phyloP scores from a whole-genome alignment of 1,140 invertebrate genomes.

The Polypedilum pembai region DNA sequence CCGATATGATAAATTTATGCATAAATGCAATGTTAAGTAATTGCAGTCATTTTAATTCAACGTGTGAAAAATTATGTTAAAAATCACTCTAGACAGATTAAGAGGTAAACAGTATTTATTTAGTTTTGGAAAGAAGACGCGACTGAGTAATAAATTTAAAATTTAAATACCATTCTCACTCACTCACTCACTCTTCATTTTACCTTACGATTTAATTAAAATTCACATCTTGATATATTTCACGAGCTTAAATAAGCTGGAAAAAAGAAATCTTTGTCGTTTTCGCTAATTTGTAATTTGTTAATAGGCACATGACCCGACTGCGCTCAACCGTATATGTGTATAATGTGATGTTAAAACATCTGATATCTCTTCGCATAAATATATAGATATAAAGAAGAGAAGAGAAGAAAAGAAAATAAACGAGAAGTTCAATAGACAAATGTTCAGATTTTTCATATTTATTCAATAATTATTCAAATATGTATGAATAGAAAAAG shows the following conservation, averaged over 20 bases:
- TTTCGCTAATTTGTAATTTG: conserved; percentile 18
- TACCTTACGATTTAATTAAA: neutral
- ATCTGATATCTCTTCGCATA: neutral
- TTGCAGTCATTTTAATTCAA: conserved; percentile 4
- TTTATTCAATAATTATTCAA: conserved; percentile 20
- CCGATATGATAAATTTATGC: neutral
- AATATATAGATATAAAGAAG: neutral
- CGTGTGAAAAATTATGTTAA: conserved; percentile 18
- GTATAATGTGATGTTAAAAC: neutral
- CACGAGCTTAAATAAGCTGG: neutral
- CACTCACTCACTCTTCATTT: too few relatives aligned
- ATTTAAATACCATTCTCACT: conserved; percentile 13
- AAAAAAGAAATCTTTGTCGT: neutral
- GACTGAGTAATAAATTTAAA: neutral
- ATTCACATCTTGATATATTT: conserved; percentile 14
- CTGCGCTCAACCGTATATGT: neutral
- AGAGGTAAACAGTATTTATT: neutral
- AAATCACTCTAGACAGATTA: neutral
- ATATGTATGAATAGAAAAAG: conserved; percentile 19
- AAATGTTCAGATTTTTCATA: neutral
- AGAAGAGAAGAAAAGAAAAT: neutral
- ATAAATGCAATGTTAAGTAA: conserved; percentile 7
- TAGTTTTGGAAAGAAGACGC: neutral
- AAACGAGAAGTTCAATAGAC: conserved; percentile 3
- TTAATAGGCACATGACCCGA: conserved; percentile 10